A percentile compares a stretch with the other conserved stretches of the same genome.
Conservation (phyloP, 2,113 vertebrate genomes). For the Mormyrus lacerda region DNA sequence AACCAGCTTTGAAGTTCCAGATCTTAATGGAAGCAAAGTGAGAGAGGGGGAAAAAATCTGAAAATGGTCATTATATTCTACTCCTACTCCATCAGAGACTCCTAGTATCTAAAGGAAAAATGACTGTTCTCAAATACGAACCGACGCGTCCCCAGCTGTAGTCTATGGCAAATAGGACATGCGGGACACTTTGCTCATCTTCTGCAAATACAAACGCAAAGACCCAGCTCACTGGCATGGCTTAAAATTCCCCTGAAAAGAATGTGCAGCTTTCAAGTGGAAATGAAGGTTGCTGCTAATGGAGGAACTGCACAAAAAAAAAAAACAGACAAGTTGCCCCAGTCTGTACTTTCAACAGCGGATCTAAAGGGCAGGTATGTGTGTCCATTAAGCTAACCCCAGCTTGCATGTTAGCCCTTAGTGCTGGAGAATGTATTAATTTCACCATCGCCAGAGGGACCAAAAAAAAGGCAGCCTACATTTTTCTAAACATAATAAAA, state of each 20-base stretch:
- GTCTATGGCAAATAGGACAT: neutral
- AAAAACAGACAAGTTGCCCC: neutral
- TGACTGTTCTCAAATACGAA: neutral
- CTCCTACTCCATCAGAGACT: neutral
- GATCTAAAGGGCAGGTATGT: neutral
- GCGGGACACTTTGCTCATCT: neutral
- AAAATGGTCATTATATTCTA: neutral
- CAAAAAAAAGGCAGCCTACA: neutral
- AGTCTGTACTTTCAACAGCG: neutral
- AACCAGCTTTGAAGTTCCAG: conserved; percentile 57
- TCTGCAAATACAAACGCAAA: neutral
- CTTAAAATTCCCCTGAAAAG: neutral
- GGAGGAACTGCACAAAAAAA: neutral
- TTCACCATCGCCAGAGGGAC: neutral
- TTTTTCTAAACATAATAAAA: neutral
- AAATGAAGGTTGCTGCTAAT: conserved; percentile 3
- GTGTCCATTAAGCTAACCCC: neutral
- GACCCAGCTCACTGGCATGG: neutral
- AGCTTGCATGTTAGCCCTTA: neutral
- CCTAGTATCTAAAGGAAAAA: neutral
- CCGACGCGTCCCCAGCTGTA: neutral
- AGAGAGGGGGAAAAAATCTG: neutral
- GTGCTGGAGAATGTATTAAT: neutral
- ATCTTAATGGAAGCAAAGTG: conserved; percentile 52
- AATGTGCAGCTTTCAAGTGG: neutral